Evolutionary conservation across 2,888 invertebrate genomes (phyloP), one percentile per base, ranked within the genome.

Genomic region (Stenolophus ochropezus): DNA sequence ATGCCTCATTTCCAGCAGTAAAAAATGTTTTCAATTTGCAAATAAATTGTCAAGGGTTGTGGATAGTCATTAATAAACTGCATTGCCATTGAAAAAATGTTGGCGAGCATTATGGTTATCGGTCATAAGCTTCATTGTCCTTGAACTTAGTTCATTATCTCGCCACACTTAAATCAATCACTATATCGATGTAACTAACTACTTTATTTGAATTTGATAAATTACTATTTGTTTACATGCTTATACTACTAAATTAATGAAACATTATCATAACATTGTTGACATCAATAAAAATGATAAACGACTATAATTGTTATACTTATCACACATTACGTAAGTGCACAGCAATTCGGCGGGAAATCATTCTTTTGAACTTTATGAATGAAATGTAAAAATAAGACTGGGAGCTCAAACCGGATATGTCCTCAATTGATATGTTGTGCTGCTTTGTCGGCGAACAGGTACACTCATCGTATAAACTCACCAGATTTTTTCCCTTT

Each of bases 61-160:
- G n/a, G n/a, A n/a, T n/a, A n/a, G n/a, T n/a, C n/a, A n/a, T n/a
- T n/a, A n/a, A n/a, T n/a, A n/a, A n/a, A n/a, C n/a, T n/a, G n/a
- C n/a, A n/a, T n/a, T n/a, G n/a, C n/a, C n/a, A n/a, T n/a, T n/a
- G n/a, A n/a, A n/a, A n/a, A n/a, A n/a, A n/a, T n/a, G n/a, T n/a
- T n/a, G n/a, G n/a, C n/a, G n/a, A n/a, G n/a, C n/a, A 21, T n/a
- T 11, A 6, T 3, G 21, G 11, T 65, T 33, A 65, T 65, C 65
- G 27, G 33, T 33, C 18, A 33, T 33, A 4, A 69, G 18, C 18
- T 33, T 18, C 1, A 69, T 65, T 69, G 65, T 33, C 65, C 65
- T 33, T 69, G 65, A 69, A 14, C 65, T 33, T 33, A 16, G 18
- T n/a, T 65, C 33, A 69, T 69, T 69, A 69, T 69, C 65, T 69